Percentiles rank a stretch among this genome's conserved stretches.
Conservation (phyloP, 2,888 invertebrate genomes). For the Hoplodrina blanda region DNA sequence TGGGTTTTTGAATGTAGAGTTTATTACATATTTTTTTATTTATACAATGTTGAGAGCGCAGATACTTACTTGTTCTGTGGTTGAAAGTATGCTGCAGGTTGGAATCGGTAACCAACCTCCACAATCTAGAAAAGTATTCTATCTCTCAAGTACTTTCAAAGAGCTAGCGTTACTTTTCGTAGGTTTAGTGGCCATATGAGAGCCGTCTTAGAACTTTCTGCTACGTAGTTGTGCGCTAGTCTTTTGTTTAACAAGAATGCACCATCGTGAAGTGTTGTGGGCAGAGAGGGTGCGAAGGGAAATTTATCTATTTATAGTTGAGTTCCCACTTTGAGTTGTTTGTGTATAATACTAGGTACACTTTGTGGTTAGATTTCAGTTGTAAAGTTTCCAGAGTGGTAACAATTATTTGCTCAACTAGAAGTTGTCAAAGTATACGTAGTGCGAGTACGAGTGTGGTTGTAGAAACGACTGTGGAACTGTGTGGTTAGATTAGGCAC, state of each 20-base stretch:
- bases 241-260: conserved; percentile 81
- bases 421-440: neutral
- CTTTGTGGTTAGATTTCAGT: conserved; percentile 12
- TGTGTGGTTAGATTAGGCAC: neutral
- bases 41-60: too few relatives aligned
- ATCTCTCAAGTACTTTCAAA: neutral
- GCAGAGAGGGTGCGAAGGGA: conserved; percentile 59
- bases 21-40: too few relatives aligned
- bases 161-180: conserved; percentile 53
- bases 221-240: conserved; percentile 71
- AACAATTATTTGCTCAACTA: neutral
- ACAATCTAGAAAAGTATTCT: too few relatives aligned
- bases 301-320: conserved; percentile 63
- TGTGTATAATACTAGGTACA: conserved; percentile 13
- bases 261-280: conserved; percentile 69
- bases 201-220: conserved; percentile 58
- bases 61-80: too few relatives aligned
- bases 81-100: too few relatives aligned
- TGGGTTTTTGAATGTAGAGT: too few relatives aligned
- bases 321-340: conserved; percentile 23
- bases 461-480: neutral
- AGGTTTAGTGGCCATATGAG: conserved; percentile 60
- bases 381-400: neutral
- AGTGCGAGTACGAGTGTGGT: neutral
- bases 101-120: too few relatives aligned